Base-by-base conservation (phyloP, 2,888 invertebrate species). In the Melipona bicolor region DNA sequence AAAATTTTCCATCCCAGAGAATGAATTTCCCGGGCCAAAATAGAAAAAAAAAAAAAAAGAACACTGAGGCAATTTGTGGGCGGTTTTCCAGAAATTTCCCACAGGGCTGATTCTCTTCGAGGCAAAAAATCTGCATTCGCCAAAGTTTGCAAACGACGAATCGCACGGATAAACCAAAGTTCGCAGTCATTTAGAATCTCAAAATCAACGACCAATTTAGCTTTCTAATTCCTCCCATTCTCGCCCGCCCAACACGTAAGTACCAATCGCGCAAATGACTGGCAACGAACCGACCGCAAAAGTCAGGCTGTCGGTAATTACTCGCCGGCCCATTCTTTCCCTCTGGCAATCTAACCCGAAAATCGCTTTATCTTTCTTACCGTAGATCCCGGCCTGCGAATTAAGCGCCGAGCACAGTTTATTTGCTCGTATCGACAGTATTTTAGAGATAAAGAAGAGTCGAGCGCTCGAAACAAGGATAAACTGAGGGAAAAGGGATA, bases 371-470 rank as follows among this genome's bases (percentile, higher is more conserved):
- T 88, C 88, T 88, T 84, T 74, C 79, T 83, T 87, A 81, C 77
- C 27, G 75, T 62, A 74, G 78, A 77, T 64, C 78, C 80, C 64
- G 50, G 78, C 76, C 72, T 43, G 80, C 86, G 88, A 91, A 88
- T 91, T 88, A 89, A 91, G 87, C 85, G 43, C 43, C 43, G 87
- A 85, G 88, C 81, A 85, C 87, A 86, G 89, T 90, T 91, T 88
- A 87, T 90, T 89, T 84, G 86, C 86, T 86, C 79, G 82, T 78
- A 86, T 88, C 80, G 72, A 67, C 85, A 74, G 86, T 88, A 86
- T 89, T 88, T 87, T 67, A 84, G 84, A 81, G 86, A 75, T 81
- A 76, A 84, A 71, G 79, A 74, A 74, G 83, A 81, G 71, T 13
- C 27, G 71, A 52, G 36, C 52, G 61, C 43, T 27, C 4, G 17